phyloP scores from a whole-genome alignment of 2,797 vertebrate species.

The Chromobotia macracanthus region DNA sequence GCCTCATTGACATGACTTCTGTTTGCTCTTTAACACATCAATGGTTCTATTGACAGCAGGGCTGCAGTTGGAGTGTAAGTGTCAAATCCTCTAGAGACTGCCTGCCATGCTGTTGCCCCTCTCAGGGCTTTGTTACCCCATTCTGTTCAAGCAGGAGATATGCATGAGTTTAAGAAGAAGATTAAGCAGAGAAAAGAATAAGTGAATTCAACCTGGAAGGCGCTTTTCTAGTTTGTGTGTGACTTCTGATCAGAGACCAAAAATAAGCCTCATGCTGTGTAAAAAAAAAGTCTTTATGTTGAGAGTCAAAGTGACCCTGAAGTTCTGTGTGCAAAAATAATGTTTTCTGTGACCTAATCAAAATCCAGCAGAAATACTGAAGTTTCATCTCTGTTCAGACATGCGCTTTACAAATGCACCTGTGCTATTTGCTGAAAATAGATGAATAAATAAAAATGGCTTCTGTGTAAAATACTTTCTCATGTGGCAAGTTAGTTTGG shows the following conservation, averaged over 20 bases:
- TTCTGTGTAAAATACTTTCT: too few species aligned
- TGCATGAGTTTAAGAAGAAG: slow-evolving; percentile 50
- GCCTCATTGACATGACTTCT: slow-evolving; percentile 76
- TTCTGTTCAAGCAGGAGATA: slow-evolving; percentile 42
- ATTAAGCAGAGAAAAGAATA: slow-evolving; percentile 47
- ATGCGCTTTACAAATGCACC: too few species aligned
- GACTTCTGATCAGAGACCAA: neutral
- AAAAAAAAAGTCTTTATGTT: neutral
- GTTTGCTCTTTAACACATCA: slow-evolving; percentile 81
- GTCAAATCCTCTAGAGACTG: slow-evolving; percentile 54
- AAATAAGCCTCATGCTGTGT: neutral
- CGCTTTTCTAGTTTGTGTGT: too few species aligned
- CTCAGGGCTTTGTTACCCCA: slow-evolving; percentile 46
- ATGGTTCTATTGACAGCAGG: slow-evolving; percentile 67
- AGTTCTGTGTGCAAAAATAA: too few species aligned
- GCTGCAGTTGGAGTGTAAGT: slow-evolving; percentile 54
- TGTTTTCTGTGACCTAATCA: too few species aligned
- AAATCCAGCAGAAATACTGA: too few species aligned
- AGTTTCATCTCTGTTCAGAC: too few species aligned
- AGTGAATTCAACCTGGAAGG: slow-evolving; percentile 1
- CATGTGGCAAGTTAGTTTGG: neutral
- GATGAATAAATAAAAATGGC: too few species aligned
- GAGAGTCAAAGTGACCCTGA: too few species aligned
- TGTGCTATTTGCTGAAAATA: too few species aligned
- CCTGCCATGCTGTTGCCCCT: slow-evolving; percentile 51